Evolutionary conservation across 1,140 invertebrate genomes (phyloP).

Genomic region (Calycopis cecrops): DNA sequence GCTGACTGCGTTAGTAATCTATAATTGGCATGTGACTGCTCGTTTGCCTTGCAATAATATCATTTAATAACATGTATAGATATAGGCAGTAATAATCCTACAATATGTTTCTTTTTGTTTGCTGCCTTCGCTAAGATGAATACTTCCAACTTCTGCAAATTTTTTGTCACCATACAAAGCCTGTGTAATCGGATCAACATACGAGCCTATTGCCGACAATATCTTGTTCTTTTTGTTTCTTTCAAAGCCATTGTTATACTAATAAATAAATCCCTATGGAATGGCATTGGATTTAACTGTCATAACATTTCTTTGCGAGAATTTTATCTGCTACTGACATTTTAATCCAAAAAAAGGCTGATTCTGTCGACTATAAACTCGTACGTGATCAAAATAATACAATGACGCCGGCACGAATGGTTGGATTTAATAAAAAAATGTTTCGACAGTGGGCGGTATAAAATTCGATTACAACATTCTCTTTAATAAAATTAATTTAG

Average conservation of each 20-base stretch:
- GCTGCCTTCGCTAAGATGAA: neutral
- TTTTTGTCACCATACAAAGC: constrained; percentile 7
- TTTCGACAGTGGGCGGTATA: constrained; percentile 7
- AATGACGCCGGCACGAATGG: constrained; percentile 18
- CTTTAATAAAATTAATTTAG: neutral
- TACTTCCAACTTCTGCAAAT: neutral
- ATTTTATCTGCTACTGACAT: constrained; percentile 54
- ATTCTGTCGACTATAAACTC: constrained; percentile 45
- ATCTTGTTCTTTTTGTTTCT: neutral
- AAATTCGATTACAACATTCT: constrained; percentile 3
- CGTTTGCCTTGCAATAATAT: no score
- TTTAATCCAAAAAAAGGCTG: constrained; percentile 53
- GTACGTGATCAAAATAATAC: constrained; percentile 55
- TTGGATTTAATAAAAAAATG: constrained; percentile 24
- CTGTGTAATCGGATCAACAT: constrained; percentile 1
- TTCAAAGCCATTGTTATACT: constrained; percentile 4
- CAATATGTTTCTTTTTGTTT: neutral
- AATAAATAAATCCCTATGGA: constrained; percentile 8
- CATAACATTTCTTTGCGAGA: constrained; percentile 31
- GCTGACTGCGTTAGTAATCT: no score
- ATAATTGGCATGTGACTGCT: no score
- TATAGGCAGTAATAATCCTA: no score
- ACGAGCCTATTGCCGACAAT: constrained; percentile 5
- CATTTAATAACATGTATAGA: no score
- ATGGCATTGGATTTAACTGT: constrained; percentile 3